phyloP scores from a whole-genome alignment of 2,113 vertebrate genomes.

The Catagonus wagneri region DNA sequence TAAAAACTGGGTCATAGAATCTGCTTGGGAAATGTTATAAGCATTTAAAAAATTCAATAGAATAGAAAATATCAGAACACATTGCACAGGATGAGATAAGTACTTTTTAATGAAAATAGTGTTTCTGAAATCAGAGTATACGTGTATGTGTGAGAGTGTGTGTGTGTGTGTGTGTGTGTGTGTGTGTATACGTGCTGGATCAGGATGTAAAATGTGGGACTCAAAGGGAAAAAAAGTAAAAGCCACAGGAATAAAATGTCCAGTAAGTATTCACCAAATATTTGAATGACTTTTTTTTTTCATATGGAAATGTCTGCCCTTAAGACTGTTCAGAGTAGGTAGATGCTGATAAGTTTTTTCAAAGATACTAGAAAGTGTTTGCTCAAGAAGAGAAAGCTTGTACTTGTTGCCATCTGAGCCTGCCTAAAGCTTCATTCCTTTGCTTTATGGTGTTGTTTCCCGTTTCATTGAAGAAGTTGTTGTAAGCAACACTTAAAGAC shows the following conservation, averaged over 20 bases:
- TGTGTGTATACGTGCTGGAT: neutral
- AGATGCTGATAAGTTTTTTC: neutral
- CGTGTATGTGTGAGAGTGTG: neutral
- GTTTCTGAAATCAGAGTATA: neutral
- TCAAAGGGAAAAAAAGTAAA: neutral
- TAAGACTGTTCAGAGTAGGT: neutral
- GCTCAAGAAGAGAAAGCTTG: neutral
- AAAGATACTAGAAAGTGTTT: neutral
- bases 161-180: no score
- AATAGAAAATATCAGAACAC: neutral
- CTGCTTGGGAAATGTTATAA: neutral
- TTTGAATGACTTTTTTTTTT: no score
- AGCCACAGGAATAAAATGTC: neutral
- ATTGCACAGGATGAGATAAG: neutral
- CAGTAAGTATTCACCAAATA: conserved; percentile 22
- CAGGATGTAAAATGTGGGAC: neutral
- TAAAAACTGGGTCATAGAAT: neutral
- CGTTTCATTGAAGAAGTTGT: neutral
- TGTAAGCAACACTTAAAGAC: neutral
- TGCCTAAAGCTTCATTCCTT: neutral
- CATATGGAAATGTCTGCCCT: neutral
- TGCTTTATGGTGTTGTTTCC: neutral
- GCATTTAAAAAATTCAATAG: neutral
- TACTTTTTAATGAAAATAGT: neutral
- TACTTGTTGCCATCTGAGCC: neutral